These are phyloP conservation scores for Alosa alosa DNA, from an alignment of 2,113 vertebrate genomes.

Conservation along the genomic window DNA sequence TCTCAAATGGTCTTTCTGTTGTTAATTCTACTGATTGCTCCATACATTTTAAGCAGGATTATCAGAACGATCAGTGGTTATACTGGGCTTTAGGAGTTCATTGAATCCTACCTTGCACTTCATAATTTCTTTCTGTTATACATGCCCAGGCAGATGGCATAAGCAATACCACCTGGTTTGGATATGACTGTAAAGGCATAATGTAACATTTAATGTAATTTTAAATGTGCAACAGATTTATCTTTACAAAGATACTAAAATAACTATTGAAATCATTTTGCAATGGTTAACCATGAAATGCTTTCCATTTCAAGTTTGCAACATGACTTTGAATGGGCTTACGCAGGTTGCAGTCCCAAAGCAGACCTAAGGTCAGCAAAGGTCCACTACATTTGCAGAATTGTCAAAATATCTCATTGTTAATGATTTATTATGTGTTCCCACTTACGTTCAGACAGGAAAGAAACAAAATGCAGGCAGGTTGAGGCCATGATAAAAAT, in stretches of 20 bases:
- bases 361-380: conserved; percentile 33
- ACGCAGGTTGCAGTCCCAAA: conserved; percentile 28
- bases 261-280: background rate
- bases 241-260: background rate
- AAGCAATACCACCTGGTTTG: background rate
- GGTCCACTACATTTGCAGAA: conserved; percentile 30
- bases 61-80: background rate
- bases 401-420: conserved; percentile 34
- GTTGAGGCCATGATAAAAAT: conserved; percentile 14
- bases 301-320: background rate
- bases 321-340: background rate
- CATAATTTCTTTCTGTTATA: background rate
- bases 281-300: background rate
- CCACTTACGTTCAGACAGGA: conserved; percentile 26
- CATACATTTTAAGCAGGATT: background rate
- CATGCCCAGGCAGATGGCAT: background rate
- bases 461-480: conserved; percentile 24
- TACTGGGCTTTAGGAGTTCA: background rate
- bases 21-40: background rate
- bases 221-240: background rate
- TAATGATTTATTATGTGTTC: conserved; percentile 38
- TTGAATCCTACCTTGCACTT: background rate
- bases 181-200: background rate
- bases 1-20: background rate
- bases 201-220: background rate